phyloP scores from a whole-genome alignment of 2,113 vertebrate species.

The Sceloporus undulatus region DNA sequence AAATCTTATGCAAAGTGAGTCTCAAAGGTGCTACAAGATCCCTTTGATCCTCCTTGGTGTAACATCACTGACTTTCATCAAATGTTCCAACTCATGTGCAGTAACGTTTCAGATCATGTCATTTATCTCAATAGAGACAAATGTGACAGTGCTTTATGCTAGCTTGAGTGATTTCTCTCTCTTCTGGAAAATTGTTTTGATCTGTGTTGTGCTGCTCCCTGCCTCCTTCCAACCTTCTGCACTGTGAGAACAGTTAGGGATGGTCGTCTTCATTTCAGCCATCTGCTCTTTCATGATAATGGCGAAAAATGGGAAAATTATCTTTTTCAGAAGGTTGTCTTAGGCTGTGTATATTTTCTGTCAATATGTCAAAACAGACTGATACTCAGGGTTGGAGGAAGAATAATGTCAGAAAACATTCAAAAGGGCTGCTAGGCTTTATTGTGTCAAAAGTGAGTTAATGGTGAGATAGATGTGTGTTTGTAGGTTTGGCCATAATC shows the following conservation, averaged over 20 bases:
- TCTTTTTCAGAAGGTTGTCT: conserved; percentile 37
- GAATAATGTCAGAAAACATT: conserved; percentile 32
- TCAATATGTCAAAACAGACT: conserved; percentile 40
- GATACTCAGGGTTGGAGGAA: conserved; percentile 42
- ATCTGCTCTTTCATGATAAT: conserved; percentile 54
- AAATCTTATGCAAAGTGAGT: too few relatives aligned
- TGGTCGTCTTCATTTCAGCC: conserved; percentile 52
- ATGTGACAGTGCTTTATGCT: conserved; percentile 29
- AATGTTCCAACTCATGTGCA: too few relatives aligned
- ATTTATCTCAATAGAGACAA: background rate
- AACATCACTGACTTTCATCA: too few relatives aligned
- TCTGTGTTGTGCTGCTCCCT: conserved; percentile 7
- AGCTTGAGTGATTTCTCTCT: conserved; percentile 40
- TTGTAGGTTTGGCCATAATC: conserved; percentile 13
- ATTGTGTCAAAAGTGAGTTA: conserved; percentile 42
- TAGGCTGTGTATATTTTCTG: conserved; percentile 56
- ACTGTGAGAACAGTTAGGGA: conserved; percentile 38
- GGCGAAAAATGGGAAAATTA: conserved; percentile 42
- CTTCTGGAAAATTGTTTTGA: conserved; percentile 6
- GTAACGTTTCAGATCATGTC: too few relatives aligned
- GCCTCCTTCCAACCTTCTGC: conserved; percentile 42
- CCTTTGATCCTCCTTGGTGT: too few relatives aligned
- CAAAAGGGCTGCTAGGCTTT: conserved; percentile 1
- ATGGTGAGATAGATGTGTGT: conserved; percentile 5
- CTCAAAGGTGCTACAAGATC: too few relatives aligned